phyloP scores from a whole-genome alignment of 1,140 invertebrate genomes.

The Odontomachus brunneus region DNA sequence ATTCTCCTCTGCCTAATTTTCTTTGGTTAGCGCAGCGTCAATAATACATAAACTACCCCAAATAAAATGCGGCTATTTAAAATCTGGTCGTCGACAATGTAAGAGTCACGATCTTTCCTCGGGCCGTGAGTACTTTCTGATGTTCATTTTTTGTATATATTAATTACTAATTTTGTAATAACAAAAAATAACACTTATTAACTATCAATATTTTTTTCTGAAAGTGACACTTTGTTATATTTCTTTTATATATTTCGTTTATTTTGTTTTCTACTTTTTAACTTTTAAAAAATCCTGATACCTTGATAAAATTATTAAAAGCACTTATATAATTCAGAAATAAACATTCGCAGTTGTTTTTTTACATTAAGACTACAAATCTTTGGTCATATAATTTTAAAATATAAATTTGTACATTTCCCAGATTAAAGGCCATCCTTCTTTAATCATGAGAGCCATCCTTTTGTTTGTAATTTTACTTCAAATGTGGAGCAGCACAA shows the following conservation, averaged over 20 bases:
- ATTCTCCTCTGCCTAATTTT: conserved; percentile 40
- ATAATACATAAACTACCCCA: conserved; percentile 40
- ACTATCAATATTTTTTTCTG: not conserved
- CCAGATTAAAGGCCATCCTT: conserved; percentile 42
- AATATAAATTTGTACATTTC: conserved; percentile 15
- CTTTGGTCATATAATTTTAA: not conserved
- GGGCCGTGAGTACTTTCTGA: conserved; percentile 32
- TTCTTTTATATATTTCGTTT: not conserved
- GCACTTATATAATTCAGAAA: not conserved
- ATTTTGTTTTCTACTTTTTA: not conserved
- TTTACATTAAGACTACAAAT: not conserved
- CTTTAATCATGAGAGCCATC: conserved; percentile 74
- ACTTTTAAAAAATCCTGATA: not conserved
- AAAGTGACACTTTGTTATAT: not conserved
- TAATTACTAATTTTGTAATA: not conserved
- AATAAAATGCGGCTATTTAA: conserved; percentile 61
- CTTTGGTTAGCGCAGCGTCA: conserved; percentile 29
- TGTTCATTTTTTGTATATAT: not conserved
- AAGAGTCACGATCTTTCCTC: conserved; percentile 16
- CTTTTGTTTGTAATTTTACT: conserved; percentile 76
- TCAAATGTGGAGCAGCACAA: conserved; percentile 70
- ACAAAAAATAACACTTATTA: not conserved
- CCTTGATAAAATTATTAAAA: not conserved
- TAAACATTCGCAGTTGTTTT: not conserved
- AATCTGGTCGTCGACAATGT: conserved; percentile 43